These are phyloP conservation scores for Indicator maculatus DNA, from an alignment of 2,113 vertebrate species.

Conservation along the genomic window DNA sequence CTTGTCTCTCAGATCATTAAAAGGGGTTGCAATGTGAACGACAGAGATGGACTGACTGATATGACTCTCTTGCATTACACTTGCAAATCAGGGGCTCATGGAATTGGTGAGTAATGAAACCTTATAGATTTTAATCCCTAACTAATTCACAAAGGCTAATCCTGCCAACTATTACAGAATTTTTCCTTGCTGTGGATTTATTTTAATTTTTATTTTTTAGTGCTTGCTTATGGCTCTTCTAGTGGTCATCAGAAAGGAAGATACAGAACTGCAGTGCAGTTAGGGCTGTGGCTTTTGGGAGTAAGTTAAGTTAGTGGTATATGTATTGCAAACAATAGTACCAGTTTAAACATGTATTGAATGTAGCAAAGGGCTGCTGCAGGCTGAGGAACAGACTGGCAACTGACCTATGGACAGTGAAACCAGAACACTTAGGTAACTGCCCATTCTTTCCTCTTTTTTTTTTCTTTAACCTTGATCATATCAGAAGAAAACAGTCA, in stretches of 20 bases:
- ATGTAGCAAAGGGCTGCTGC: background rate
- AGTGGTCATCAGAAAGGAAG: background rate
- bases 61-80: conserved; percentile 98
- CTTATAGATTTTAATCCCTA: background rate
- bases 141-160: background rate
- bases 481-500: background rate
- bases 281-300: background rate
- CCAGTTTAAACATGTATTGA: background rate
- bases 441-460: background rate
- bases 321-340: background rate
- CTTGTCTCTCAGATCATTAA: conserved; percentile 86
- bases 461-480: background rate
- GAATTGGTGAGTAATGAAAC: conserved; percentile 85
- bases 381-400: background rate
- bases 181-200: background rate
- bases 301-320: background rate
- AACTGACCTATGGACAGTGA: background rate
- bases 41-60: conserved; percentile 94
- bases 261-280: background rate
- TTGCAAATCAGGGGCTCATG: conserved; percentile 96
- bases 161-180: background rate
- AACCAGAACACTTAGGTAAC: background rate
- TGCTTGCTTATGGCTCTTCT: background rate
- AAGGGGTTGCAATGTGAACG: conserved; percentile 94
- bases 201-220: background rate